Conservation (phyloP, 2,113 vertebrate genomes). For the Numenius arquata region DNA sequence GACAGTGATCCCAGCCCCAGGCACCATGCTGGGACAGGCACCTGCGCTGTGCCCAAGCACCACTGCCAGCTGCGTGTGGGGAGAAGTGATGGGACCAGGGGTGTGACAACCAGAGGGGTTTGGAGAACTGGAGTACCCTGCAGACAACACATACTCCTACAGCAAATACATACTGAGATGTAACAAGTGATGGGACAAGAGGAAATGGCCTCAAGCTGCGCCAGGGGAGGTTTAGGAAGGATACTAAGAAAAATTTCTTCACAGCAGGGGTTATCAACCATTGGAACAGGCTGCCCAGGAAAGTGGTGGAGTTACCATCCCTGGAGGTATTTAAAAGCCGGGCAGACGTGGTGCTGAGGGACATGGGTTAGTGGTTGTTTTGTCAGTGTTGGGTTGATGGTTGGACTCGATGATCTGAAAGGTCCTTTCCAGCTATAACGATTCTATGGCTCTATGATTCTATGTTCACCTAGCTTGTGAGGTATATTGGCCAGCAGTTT, state of each 20-base stretch:
- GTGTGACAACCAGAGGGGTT: rapidly evolving
- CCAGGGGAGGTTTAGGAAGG: not conserved
- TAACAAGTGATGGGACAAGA: not conserved
- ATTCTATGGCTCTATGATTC: not conserved
- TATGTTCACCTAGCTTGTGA: rapidly evolving
- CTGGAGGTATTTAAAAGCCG: not conserved
- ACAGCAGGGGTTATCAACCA: not conserved
- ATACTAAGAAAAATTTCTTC: not conserved
- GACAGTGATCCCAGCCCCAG: not conserved
- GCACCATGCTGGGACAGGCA: not conserved
- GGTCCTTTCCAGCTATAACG: not conserved
- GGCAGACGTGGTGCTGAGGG: not conserved
- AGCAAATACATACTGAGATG: not conserved
- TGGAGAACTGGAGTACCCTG: not conserved
- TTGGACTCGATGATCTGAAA: not conserved
- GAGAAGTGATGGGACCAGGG: rapidly evolving
- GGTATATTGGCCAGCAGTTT: rapidly evolving
- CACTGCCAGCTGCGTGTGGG: rapidly evolving
- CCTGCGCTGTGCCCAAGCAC: rapidly evolving
- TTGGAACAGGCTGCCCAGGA: not conserved
- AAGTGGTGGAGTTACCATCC: not conserved
- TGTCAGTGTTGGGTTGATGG: not conserved
- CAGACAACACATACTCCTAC: rapidly evolving
- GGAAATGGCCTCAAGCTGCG: not conserved
- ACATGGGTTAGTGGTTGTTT: not conserved